Conservation (phyloP, 2,888 invertebrate genomes). For the Pristionchus mayeri region DNA sequence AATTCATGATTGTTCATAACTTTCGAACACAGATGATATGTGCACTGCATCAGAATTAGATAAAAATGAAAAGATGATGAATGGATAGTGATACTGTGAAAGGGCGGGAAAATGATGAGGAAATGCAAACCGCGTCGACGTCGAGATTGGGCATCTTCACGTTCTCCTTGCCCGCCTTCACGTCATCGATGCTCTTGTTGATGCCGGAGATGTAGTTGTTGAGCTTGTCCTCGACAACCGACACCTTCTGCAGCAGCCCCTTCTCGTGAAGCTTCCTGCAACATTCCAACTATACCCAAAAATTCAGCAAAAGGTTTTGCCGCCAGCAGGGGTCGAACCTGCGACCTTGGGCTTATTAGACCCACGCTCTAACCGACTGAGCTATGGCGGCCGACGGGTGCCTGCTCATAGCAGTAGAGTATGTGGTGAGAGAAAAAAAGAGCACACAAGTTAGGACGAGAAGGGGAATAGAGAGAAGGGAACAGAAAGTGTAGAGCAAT, state of each 20-base stretch:
- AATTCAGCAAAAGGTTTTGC: conserved; percentile 46
- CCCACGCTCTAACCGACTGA: conserved; percentile 57
- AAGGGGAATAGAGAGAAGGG: neutral
- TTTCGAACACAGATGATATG: neutral
- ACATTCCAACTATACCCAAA: neutral
- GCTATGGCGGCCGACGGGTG: conserved; percentile 52
- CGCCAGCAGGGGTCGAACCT: conserved; percentile 54
- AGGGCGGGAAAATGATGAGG: neutral
- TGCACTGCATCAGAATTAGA: neutral
- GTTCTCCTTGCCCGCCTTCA: conserved; percentile 67
- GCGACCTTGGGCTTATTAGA: conserved; percentile 58
- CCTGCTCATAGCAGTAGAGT: neutral
- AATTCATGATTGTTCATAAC: neutral
- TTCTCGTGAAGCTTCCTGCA: conserved; percentile 75
- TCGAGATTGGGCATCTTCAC: conserved; percentile 70
- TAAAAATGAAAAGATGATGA: neutral
- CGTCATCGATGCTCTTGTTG: conserved; percentile 73
- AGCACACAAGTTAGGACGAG: too few species aligned
- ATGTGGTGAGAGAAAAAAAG: conserved; percentile 19
- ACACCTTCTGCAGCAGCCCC: conserved; percentile 71
- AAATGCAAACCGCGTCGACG: conserved; percentile 67
- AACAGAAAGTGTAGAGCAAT: neutral
- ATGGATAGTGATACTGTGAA: neutral
- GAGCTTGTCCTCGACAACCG: conserved; percentile 69
- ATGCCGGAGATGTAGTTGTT: conserved; percentile 66